Evolutionary conservation across 2,113 vertebrate species (phyloP).

Genomic region (Notarius lentiginosus): DNA sequence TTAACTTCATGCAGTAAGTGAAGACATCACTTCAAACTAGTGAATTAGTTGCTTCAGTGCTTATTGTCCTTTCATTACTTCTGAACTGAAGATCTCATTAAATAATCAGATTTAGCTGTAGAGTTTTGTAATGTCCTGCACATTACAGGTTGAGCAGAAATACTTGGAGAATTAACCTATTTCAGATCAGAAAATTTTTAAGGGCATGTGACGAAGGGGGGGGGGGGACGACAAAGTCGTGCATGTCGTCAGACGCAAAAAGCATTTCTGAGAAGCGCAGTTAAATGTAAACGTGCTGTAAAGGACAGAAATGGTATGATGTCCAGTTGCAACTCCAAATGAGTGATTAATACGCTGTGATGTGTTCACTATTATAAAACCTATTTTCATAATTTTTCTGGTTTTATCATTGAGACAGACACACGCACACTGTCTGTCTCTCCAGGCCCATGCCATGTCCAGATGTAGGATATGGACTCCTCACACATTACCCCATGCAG

Average conservation of each 20-base stretch:
- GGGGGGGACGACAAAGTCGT: not conserved
- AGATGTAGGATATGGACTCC: slow-evolving; percentile 51
- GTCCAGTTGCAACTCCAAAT: not conserved
- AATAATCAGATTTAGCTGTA: not conserved
- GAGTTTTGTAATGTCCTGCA: not conserved
- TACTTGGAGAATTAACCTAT: not conserved
- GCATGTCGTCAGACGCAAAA: not conserved
- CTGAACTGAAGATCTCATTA: not conserved
- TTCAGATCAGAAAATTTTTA: not conserved
- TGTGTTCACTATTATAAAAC: not conserved
- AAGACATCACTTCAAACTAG: too few species aligned
- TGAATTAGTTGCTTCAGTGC: not conserved
- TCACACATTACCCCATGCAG: slow-evolving; percentile 54
- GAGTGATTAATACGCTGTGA: not conserved
- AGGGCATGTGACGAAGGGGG: too few species aligned
- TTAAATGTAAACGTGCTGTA: not conserved
- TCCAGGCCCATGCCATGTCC: slow-evolving; percentile 46
- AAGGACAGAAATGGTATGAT: not conserved
- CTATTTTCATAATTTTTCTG: not conserved
- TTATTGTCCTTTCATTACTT: too few species aligned
- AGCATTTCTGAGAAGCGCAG: not conserved
- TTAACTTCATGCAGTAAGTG: not conserved
- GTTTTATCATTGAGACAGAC: not conserved
- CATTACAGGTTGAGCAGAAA: not conserved
- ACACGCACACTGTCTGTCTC: not conserved